Evolutionary conservation across 2,797 vertebrate genomes (phyloP).

Genomic region (Protonibea diacanthus): DNA sequence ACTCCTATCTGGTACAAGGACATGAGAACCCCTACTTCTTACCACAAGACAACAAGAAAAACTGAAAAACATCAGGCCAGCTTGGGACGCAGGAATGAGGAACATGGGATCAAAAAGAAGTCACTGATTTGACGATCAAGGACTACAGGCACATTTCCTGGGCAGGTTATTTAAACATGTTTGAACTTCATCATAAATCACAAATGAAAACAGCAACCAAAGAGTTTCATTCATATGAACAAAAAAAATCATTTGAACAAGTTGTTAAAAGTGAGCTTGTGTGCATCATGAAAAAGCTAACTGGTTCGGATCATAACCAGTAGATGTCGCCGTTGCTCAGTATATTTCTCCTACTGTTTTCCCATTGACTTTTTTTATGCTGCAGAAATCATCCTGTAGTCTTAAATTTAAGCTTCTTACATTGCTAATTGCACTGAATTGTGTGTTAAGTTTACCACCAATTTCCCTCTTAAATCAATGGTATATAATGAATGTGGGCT

Average conservation of each 20-base stretch:
- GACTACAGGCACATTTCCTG: conserved; percentile 28
- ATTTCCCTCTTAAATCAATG: conserved; percentile 55
- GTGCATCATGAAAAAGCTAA: conserved; percentile 5
- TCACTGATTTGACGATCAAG: conserved; percentile 25
- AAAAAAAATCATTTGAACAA: conserved; percentile 13
- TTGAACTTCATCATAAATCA: conserved; percentile 17
- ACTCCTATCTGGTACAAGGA: conserved; percentile 86
- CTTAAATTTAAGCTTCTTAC: conserved; percentile 36
- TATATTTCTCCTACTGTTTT: conserved; percentile 12
- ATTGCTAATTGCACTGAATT: conserved; percentile 71
- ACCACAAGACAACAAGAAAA: conserved; percentile 71
- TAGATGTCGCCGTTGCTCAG: conserved; percentile 67
- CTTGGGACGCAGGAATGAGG: neutral
- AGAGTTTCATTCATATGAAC: conserved; percentile 51
- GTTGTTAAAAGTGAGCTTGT: conserved; percentile 14
- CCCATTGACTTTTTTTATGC: conserved; percentile 31
- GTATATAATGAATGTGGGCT: conserved; percentile 38
- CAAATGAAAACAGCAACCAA: conserved; percentile 51
- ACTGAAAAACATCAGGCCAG: conserved; percentile 28
- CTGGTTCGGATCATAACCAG: conserved; percentile 50
- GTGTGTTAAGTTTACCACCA: conserved; percentile 65
- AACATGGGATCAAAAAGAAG: conserved; percentile 27
- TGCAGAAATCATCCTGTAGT: conserved; percentile 23
- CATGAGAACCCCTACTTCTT: conserved; percentile 88
- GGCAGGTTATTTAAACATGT: conserved; percentile 37